A percentile compares a stretch with the other conserved stretches of the same genome.
Conservation (phyloP, 2,113 vertebrate genomes). For the Noctilio leporinus region DNA sequence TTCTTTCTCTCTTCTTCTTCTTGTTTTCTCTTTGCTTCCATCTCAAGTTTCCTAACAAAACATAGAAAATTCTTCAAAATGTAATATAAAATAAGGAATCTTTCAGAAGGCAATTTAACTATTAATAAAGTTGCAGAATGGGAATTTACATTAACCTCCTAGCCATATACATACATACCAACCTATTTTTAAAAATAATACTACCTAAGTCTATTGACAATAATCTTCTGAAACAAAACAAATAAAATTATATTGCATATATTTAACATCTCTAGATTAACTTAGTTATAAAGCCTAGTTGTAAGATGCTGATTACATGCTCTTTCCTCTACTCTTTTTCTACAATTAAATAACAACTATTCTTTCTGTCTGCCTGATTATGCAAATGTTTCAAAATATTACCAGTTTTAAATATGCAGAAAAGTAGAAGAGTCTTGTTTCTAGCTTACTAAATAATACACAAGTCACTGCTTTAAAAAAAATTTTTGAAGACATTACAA, state of each 20-base stretch:
- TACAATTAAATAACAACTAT: neutral
- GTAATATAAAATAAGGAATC: neutral
- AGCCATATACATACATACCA: neutral
- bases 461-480: neutral
- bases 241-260: neutral
- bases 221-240: neutral
- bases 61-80: neutral
- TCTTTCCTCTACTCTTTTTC: neutral
- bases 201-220: neutral
- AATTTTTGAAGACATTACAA: neutral
- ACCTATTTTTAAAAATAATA: neutral
- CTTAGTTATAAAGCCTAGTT: neutral
- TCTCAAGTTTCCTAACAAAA: constrained; percentile 90
- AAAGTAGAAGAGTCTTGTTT: neutral
- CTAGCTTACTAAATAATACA: neutral
- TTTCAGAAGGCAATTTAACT: neutral
- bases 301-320: neutral
- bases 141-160: neutral
- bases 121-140: neutral
- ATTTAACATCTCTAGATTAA: neutral
- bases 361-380: neutral
- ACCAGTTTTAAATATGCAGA: neutral
- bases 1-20: constrained; percentile 95
- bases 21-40: constrained; percentile 93
- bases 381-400: neutral